Evolutionary conservation across 2,888 invertebrate species (phyloP), one percentile per base, ranked within the genome.

Genomic region (Agonopterix alstromeriana): DNA sequence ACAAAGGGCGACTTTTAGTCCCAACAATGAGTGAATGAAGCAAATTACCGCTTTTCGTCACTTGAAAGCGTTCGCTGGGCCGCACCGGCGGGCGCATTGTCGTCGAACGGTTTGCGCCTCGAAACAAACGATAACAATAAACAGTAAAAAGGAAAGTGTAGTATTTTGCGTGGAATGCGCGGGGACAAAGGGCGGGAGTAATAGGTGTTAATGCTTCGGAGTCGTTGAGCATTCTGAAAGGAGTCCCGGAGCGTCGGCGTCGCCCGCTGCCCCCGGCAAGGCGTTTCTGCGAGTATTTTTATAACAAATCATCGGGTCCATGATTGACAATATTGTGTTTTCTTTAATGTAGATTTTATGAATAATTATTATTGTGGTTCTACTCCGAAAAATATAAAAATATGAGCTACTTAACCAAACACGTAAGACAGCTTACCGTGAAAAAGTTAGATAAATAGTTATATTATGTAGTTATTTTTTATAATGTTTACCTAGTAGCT

Each of bases 71-170:
- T 63, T 61, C 80, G 79, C 65, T 78, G 78, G 70, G 72, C 72
- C 85, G 87, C 78, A 80, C 77, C 75, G 76, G 53, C 70, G 67
- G 70, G 68, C 76, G 62, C 77, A 77, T 84, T 85, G 83, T 85
- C 68, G 73, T 53, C 62, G 73, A 63, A 78, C 81, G 81, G 88
- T 85, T 86, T 86, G 87, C 86, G 75, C 71, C 68, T 70, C 79
- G 86, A 85, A 87, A 87, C 85, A 86, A 86, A 81, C 80, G 83
- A 74, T 79, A 76, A 86, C 87, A 87, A 85, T 87, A 87, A 87
- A 87, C 85, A 86, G 73, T 83, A 77, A 82, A 85, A 85, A 82
- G 81, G 78, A 86, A 83, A 84, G 84, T 82, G 82, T 84, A 82
- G 78, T 79, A 82, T 86, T 84, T 83, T 82, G 80, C 73, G 80